Evolutionary conservation across 1,140 invertebrate species (phyloP).

Genomic region (Anoplophora glabripennis): DNA sequence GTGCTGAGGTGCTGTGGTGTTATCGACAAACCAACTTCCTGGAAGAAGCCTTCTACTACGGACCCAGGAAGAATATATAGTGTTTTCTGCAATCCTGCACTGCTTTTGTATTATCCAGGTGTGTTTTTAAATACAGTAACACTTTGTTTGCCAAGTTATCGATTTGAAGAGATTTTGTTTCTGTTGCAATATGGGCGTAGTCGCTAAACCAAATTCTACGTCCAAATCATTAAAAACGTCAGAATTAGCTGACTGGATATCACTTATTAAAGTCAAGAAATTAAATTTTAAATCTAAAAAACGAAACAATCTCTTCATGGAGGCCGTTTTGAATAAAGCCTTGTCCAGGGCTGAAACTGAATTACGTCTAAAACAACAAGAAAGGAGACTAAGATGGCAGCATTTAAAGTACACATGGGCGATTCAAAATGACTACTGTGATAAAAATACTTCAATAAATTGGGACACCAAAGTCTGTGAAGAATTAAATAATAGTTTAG

Average conservation of each 20-base stretch:
- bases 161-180: slow-evolving; percentile 27
- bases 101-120: slow-evolving; percentile 26
- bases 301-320: slow-evolving; percentile 49
- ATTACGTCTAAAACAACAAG: slow-evolving; percentile 48
- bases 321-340: slow-evolving; percentile 50
- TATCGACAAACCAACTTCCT: not conserved
- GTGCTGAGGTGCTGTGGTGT: not conserved
- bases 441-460: slow-evolving; percentile 7
- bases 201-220: slow-evolving; percentile 12
- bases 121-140: slow-evolving; percentile 29
- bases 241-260: slow-evolving; percentile 51
- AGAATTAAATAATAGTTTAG: slow-evolving; percentile 37
- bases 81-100: slow-evolving; percentile 4
- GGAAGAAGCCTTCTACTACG: slow-evolving; percentile 1
- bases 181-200: slow-evolving; percentile 36
- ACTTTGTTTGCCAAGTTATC: slow-evolving; percentile 6
- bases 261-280: slow-evolving; percentile 50
- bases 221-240: slow-evolving; percentile 27
- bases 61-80: not conserved
- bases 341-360: slow-evolving; percentile 48
- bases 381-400: slow-evolving; percentile 48
- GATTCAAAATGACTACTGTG: slow-evolving; percentile 13
- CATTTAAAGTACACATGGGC: slow-evolving; percentile 42
- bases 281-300: slow-evolving; percentile 42
- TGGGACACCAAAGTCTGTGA: slow-evolving; percentile 31